A percentile compares a stretch with the other conserved stretches of the same genome.
phyloP scores from a whole-genome alignment of 2,113 vertebrate species.

The Hippocampus barbouri region DNA sequence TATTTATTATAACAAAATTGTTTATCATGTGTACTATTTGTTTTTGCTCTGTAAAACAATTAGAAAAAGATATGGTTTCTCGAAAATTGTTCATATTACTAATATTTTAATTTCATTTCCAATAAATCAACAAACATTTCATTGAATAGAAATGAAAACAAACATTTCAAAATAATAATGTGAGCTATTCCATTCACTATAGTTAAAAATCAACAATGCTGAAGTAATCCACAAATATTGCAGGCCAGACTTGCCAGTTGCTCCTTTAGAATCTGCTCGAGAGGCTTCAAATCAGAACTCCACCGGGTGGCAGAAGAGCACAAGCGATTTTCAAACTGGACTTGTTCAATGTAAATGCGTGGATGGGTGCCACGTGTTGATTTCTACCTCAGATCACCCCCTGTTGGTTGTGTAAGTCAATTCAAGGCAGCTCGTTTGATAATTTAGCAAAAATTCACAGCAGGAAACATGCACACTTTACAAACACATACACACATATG shows the following conservation, averaged over 20 bases:
- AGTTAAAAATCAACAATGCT: not conserved
- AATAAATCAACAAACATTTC: no score
- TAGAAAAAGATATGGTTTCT: no score
- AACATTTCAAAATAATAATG: no score
- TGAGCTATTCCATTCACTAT: no score
- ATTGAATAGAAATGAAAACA: no score
- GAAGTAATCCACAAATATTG: not conserved
- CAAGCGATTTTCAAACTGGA: not conserved
- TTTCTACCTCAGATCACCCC: not conserved
- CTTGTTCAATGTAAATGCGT: not conserved
- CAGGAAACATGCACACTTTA: constrained; percentile 33
- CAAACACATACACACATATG: constrained; percentile 42
- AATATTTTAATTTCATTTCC: no score
- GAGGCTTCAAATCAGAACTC: constrained; percentile 20
- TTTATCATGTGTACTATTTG: no score
- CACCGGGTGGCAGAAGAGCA: constrained; percentile 63
- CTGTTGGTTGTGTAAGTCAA: not conserved
- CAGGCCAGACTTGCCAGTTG: not conserved
- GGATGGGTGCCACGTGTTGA: constrained; percentile 1
- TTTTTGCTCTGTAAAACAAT: no score
- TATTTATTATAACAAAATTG: no score
- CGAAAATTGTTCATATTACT: no score
- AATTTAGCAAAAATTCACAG: not conserved
- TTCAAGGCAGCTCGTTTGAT: not conserved
- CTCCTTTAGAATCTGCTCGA: constrained; percentile 3